Percentiles rank a stretch among this genome's conserved stretches.
These are phyloP conservation scores for Argynnis bischoffii DNA, from an alignment of 2,888 invertebrate genomes.

Conservation along the genomic window DNA sequence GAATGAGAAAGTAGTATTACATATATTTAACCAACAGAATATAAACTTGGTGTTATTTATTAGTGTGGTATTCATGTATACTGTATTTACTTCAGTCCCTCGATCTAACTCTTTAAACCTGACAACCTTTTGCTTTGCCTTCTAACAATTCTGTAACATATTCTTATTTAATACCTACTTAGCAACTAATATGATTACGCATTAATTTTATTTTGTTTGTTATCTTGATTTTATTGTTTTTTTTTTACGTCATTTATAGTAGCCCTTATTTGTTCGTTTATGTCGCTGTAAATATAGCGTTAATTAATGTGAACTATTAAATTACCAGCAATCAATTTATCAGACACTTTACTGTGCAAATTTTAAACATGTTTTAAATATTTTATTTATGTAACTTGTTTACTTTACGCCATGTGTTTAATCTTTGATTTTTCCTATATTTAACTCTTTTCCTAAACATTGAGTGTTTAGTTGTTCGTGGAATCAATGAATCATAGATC, in stretches of 20 bases:
- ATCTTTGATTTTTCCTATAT: background rate
- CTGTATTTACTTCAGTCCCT: slow-evolving; percentile 6
- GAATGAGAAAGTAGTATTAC: background rate
- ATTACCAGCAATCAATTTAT: background rate
- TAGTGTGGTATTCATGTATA: background rate
- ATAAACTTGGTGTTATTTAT: background rate
- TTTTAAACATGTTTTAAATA: background rate
- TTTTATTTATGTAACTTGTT: too few relatives aligned
- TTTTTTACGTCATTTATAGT: background rate
- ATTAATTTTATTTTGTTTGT: slow-evolving; percentile 20
- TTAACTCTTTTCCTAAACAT: background rate
- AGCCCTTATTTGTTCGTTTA: background rate
- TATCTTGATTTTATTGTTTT: slow-evolving; percentile 1
- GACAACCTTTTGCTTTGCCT: slow-evolving; percentile 23
- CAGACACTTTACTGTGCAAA: background rate
- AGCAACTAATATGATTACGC: slow-evolving; percentile 17
- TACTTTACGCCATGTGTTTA: too few relatives aligned
- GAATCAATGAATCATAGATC: slow-evolving; percentile 22
- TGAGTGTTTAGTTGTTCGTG: slow-evolving; percentile 13
- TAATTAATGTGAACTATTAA: slow-evolving; percentile 4
- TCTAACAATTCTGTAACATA: slow-evolving; percentile 15
- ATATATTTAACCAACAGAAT: background rate
- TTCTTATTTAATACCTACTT: slow-evolving; percentile 4
- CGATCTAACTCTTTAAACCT: slow-evolving; percentile 9
- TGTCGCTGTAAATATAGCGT: slow-evolving; percentile 8